Evolutionary conservation across 2,888 invertebrate species (phyloP).

Genomic region (Tenthredo amoena): DNA sequence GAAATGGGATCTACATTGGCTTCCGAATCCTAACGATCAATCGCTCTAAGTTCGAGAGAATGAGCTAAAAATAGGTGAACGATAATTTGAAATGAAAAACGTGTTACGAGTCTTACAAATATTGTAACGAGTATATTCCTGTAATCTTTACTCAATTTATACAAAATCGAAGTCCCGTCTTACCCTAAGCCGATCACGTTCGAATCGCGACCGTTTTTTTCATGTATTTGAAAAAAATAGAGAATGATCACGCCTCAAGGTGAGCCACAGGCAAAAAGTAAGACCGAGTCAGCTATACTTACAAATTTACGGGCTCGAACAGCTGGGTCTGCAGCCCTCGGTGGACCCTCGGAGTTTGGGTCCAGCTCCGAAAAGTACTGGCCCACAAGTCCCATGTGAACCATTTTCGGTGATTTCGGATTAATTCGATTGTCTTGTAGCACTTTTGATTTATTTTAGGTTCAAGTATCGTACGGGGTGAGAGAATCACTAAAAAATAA

Average conservation of each 20-base stretch:
- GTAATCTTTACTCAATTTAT: neutral
- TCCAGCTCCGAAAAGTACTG: constrained; percentile 67
- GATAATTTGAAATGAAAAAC: neutral
- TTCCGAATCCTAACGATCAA: constrained; percentile 25
- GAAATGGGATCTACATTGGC: constrained; percentile 25
- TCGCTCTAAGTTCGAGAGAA: neutral
- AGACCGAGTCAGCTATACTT: constrained; percentile 58
- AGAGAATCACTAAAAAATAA: constrained; percentile 34
- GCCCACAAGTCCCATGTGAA: constrained; percentile 64
- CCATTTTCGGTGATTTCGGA: constrained; percentile 57
- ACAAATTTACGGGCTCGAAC: constrained; percentile 65
- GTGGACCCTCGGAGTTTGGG: constrained; percentile 63
- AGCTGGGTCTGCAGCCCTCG: constrained; percentile 62
- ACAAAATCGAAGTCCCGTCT: neutral
- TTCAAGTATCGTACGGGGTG: constrained; percentile 3
- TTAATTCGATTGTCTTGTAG: neutral
- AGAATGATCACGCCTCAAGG: neutral
- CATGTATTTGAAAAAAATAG: neutral
- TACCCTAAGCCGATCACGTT: neutral
- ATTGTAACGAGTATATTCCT: neutral
- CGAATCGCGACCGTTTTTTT: neutral
- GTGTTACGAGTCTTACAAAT: neutral
- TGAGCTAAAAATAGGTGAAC: neutral
- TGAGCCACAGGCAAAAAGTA: neutral
- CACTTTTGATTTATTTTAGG: constrained; percentile 22